Conservation (phyloP, 2,888 invertebrate genomes). For the Esperia sulphurella region DNA sequence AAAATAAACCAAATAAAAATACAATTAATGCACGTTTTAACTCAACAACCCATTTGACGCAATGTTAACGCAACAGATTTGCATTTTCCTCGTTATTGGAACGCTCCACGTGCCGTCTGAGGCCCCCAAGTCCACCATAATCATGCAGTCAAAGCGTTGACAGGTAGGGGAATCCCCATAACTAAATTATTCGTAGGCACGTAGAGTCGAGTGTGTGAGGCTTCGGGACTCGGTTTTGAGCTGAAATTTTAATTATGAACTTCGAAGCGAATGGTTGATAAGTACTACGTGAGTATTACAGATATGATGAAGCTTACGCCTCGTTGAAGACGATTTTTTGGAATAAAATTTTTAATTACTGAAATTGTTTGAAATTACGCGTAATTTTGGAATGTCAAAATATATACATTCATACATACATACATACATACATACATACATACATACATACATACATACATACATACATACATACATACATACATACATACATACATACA, state of each 20-base stretch:
- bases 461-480: too few species aligned
- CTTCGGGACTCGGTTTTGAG: conserved; percentile 49
- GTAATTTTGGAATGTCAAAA: too few species aligned
- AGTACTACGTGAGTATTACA: neutral
- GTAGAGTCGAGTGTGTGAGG: conserved; percentile 48
- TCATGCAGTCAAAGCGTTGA: conserved; percentile 31
- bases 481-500: too few species aligned
- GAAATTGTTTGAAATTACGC: too few species aligned
- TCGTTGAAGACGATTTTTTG: neutral
- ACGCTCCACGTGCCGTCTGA: conserved; percentile 35
- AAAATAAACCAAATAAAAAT: neutral
- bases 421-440: too few species aligned
- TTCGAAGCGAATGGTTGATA: neutral
- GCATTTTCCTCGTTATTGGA: conserved; percentile 53
- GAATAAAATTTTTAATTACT: neutral
- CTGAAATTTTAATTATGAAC: conserved; percentile 66
- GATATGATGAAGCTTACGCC: neutral
- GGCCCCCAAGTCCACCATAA: conserved; percentile 37
- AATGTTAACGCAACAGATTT: conserved; percentile 29
- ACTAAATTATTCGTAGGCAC: conserved; percentile 72
- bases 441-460: too few species aligned
- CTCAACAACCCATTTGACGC: conserved; percentile 21
- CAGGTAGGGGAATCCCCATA: conserved; percentile 54
- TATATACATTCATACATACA: too few species aligned
- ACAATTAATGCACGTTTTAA: conserved; percentile 17